Evolutionary conservation across 2,797 vertebrate species (phyloP).

Genomic region (Strix occidentalis): DNA sequence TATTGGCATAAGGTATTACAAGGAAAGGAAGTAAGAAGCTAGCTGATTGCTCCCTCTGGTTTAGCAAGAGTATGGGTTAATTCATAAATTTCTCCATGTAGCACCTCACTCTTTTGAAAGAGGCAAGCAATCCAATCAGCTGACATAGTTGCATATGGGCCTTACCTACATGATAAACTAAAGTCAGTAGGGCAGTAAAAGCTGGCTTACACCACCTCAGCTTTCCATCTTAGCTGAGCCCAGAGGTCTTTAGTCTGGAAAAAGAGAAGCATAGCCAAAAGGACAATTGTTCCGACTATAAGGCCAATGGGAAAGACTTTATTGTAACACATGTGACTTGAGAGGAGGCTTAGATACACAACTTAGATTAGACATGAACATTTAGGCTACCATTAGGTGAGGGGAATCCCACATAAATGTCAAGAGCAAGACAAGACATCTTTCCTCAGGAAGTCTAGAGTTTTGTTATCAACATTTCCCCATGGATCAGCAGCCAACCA

Average conservation of each 20-base stretch:
- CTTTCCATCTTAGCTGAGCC: not conserved
- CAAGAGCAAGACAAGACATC: not conserved
- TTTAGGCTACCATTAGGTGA: not conserved
- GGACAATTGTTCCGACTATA: not conserved
- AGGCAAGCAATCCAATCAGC: not conserved
- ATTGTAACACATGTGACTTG: accelerated
- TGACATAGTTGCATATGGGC: not conserved
- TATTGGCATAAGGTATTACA: not conserved
- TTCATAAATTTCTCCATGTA: not conserved
- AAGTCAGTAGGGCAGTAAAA: not conserved
- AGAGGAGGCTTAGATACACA: not conserved
- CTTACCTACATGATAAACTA: not conserved
- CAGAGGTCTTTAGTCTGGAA: not conserved
- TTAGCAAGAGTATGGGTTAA: not conserved
- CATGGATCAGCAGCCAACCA: not conserved
- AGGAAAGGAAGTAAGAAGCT: not conserved
- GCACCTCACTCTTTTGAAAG: not conserved
- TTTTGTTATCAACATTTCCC: not conserved
- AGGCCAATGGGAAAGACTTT: not conserved
- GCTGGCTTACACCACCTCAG: not conserved
- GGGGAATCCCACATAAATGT: accelerated
- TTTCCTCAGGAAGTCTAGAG: not conserved
- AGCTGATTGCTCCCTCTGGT: not conserved
- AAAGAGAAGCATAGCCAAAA: not conserved
- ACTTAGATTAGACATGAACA: not conserved